Evolutionary conservation across 2,797 vertebrate species (phyloP).

Genomic region (Enteromius viviparus): DNA sequence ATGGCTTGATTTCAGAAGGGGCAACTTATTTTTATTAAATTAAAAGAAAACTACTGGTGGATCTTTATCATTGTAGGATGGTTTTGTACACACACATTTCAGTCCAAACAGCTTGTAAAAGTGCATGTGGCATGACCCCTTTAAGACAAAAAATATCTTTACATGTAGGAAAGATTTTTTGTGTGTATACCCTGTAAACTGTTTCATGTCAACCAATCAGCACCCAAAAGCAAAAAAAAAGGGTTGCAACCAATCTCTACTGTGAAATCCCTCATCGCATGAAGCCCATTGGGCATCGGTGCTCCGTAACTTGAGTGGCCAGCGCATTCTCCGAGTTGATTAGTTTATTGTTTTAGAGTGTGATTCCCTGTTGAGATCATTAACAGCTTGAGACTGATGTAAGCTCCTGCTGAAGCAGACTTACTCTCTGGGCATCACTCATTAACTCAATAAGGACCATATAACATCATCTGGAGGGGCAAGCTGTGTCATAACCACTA

Average conservation of each 20-base stretch:
- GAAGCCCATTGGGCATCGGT: constrained; percentile 50
- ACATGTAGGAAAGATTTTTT: not conserved
- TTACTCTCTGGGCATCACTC: constrained; percentile 66
- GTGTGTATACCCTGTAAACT: not conserved
- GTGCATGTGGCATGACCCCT: no score
- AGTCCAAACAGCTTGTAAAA: no score
- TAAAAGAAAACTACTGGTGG: no score
- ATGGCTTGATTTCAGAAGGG: no score
- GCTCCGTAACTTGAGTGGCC: constrained; percentile 52
- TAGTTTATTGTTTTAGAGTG: constrained; percentile 66
- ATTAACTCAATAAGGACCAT: constrained; percentile 70
- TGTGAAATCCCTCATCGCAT: constrained; percentile 47
- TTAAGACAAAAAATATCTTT: not conserved
- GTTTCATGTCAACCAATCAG: constrained; percentile 49
- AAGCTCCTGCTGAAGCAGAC: constrained; percentile 64
- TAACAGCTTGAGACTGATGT: constrained; percentile 67
- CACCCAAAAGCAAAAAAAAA: constrained; percentile 27
- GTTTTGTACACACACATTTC: no score
- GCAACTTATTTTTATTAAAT: no score
- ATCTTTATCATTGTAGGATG: no score
- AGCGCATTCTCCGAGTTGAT: constrained; percentile 53
- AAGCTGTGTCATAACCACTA: constrained; percentile 73
- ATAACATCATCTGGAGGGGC: constrained; percentile 73
- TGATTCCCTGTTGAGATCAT: constrained; percentile 71
- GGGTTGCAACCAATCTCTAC: constrained; percentile 27